Percentiles rank a stretch among this genome's conserved stretches.
phyloP scores from a whole-genome alignment of 2,888 invertebrate genomes.

The Cenopis cana region DNA sequence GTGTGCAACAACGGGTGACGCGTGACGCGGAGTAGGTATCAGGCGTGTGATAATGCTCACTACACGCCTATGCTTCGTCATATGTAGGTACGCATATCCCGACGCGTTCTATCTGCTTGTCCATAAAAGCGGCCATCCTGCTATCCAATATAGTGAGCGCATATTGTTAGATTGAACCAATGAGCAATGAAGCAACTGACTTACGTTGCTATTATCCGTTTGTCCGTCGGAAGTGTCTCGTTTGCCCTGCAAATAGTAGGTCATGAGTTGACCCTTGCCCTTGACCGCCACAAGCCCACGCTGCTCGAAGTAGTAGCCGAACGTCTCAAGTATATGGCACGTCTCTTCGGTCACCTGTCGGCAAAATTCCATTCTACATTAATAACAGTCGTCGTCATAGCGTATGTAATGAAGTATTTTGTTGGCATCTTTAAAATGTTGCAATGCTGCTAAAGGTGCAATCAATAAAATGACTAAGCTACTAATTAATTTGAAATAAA shows the following conservation, averaged over 20 bases:
- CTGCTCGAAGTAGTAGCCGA: conserved; percentile 97
- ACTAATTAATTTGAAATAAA: conserved; percentile 22
- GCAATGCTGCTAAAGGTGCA: conserved; percentile 17
- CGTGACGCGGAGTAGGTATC: background rate
- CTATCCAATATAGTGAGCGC: background rate
- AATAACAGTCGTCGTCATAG: background rate
- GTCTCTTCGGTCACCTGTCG: conserved; percentile 97
- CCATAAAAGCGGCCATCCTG: background rate
- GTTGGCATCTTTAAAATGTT: conserved; percentile 29
- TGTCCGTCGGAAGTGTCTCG: conserved; percentile 57
- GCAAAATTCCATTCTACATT: conserved; percentile 22
- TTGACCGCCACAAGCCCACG: conserved; percentile 98
- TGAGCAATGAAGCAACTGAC: conserved; percentile 7
- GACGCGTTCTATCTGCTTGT: background rate
- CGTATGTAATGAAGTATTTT: background rate
- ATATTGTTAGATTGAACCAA: background rate
- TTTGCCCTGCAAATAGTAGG: conserved; percentile 93
- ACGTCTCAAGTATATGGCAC: conserved; percentile 93
- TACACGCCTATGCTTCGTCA: background rate
- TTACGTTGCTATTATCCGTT: conserved; percentile 48
- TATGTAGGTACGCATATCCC: background rate
- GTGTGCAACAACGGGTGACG: background rate
- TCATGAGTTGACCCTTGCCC: conserved; percentile 98
- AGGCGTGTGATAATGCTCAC: background rate
- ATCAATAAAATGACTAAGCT: conserved; percentile 31